Base-by-base conservation (phyloP, 2,888 invertebrate species). In the Tineola bisselliella region DNA sequence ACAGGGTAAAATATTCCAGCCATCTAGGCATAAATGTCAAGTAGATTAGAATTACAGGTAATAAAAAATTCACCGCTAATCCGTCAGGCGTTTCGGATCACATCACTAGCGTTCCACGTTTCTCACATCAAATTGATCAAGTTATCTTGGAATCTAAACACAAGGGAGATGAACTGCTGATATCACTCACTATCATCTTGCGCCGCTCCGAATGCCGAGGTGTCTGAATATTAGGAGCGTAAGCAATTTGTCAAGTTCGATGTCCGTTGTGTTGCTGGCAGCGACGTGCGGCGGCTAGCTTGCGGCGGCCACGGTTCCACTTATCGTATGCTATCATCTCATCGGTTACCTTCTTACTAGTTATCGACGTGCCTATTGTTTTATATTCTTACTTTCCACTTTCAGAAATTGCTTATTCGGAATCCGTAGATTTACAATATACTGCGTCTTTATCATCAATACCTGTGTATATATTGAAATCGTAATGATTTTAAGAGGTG, bases 241-340 rank as follows among this genome's bases (percentile, higher is more conserved):
- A 81, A 84, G 83, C 81, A 82, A 86, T 84, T 84, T 86, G 84
- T 84, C 84, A 77, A 79, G 78, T 79, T 78, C 76, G 77, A 77
- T 81, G 76, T 77, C 75, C 76, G 77, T 79, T 77, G 74, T 74
- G 75, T 78, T 82, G 62, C 52, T 44, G 61, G 38, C 62, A 25
- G 58, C 48, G 44, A 31, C 31, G 58, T 13, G 59, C 48, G 48
- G 31, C 10, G 19, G 62, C 58, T 54, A 59, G 63, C 65, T 63
- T 64, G 64, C 65, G 65, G 66, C 66, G 65, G 63, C 64, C 64
- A 44, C 62, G 62, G 62, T 52, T 25, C 54, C 62, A 63, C 64
- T 64, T 65, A 69, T 68, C 68, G 60, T 15, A 18, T 64, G 67
- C 67, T 68, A 66, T 65, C 67, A 69, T 71, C 69, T 68, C 62